Evolutionary conservation across 2,113 vertebrate genomes (phyloP), one percentile per base, ranked within the genome.

Genomic region (Callopanchax toddi): DNA sequence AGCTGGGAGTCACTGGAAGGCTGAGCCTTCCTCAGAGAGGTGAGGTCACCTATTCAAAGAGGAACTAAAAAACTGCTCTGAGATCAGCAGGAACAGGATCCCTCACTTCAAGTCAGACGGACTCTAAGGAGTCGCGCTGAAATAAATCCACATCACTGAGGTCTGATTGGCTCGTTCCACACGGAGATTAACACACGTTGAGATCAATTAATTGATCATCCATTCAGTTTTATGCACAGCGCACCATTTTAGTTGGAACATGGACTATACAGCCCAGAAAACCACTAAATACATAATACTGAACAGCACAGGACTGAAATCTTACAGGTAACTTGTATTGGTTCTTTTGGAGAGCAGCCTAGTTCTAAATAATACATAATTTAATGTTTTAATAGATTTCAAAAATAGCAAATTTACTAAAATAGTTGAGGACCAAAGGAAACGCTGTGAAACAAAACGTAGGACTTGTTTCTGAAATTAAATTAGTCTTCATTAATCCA

Each of bases 1-100:
- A 78, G 56, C 48, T 62, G 62, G 58, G 71, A 78, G 11, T 64
- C 64, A 62, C 63, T 49, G 17, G 45, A 34, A 34, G 59, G 34
- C 6, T 34, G 34, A 39, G 62, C n/a, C 53, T 58, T 67, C 23
- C 46, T 26, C 22, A 13, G n/a, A 42, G 20, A 39, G 46, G 21
- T 69, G 62, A 72, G 67, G 60, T 73, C 67, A 49, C 5, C 18
- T 32, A 20, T 78, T 45, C 57, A 44, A 6, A 37, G 44, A 20
- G 12, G 20, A 48, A 55, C 26, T 29, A 2, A 40, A 58, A 68
- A 60, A 71, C 49, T 40, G 36, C 52, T 64, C 9, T 1, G 22
- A 66, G 49, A 13, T 7, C 11, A 46, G 13, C 29, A 32, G 29
- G 50, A 20, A 59, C 56, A 66, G 15, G 63, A 56, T 64, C 67